Evolutionary conservation across 2,113 vertebrate genomes (phyloP).

Genomic region (Anser cygnoides): DNA sequence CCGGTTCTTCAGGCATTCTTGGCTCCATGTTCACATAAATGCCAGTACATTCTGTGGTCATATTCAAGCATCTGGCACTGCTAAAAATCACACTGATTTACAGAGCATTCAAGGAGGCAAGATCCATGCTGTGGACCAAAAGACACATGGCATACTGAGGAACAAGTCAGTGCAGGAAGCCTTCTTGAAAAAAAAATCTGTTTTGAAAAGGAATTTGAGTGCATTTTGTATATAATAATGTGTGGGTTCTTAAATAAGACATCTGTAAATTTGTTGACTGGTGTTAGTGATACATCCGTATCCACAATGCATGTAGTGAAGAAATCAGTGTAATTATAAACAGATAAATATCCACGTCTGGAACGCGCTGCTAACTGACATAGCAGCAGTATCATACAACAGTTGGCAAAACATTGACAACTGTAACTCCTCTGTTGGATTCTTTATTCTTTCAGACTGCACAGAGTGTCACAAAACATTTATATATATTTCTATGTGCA

Average conservation of each 20-base stretch:
- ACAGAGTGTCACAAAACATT: neutral
- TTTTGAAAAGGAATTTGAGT: neutral
- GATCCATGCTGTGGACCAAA: neutral
- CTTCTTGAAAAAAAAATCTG: neutral
- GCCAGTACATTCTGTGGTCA: neutral
- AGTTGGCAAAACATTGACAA: neutral
- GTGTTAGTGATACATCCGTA: neutral
- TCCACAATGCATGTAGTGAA: neutral
- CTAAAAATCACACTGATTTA: neutral
- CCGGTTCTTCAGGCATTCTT: neutral
- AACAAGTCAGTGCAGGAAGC: neutral
- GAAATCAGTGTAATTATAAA: neutral
- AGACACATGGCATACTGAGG: neutral
- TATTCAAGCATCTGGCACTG: rapidly evolving
- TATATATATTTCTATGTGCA: neutral
- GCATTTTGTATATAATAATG: neutral
- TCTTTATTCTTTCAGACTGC: neutral
- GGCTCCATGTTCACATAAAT: neutral
- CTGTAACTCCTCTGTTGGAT: neutral
- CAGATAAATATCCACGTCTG: neutral
- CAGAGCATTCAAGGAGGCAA: neutral
- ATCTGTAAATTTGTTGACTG: neutral
- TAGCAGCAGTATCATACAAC: rapidly evolving
- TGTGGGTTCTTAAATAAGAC: neutral
- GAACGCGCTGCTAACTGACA: neutral